Percentiles rank a stretch among this genome's conserved stretches.
Conservation (phyloP, 2,797 vertebrate species). For the Acanthurus leucopareius region DNA sequence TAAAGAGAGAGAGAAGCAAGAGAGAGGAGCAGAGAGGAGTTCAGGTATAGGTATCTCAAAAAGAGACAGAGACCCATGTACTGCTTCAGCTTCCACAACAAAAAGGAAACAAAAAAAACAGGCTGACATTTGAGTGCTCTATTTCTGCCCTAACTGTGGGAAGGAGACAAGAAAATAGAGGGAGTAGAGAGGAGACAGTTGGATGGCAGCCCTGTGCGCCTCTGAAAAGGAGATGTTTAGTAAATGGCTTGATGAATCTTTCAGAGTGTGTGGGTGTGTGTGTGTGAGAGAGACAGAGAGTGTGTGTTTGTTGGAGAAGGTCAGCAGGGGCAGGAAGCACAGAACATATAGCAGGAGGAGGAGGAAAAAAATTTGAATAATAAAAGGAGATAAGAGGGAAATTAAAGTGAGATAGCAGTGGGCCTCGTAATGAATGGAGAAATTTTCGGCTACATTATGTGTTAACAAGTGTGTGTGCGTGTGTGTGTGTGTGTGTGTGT, state of each 20-base stretch:
- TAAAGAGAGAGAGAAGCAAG: constrained; percentile 6
- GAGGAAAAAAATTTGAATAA: constrained; percentile 59
- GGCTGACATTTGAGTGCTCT: constrained; percentile 44
- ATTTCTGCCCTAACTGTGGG: constrained; percentile 55
- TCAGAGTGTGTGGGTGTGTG: constrained; percentile 39
- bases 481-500: too few relatives aligned
- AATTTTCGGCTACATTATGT: too few relatives aligned
- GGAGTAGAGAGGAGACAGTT: constrained; percentile 19
- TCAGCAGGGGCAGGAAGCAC: constrained; percentile 9
- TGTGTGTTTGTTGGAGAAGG: background rate
- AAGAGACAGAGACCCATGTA: constrained; percentile 5
- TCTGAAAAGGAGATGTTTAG: constrained; percentile 59
- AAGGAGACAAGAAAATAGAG: constrained; percentile 54
- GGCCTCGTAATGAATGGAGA: constrained; percentile 12
- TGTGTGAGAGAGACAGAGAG: background rate
- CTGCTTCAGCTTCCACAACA: constrained; percentile 16
- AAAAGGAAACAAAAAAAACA: constrained; percentile 4
- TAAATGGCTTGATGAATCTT: constrained; percentile 75
- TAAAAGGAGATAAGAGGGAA: constrained; percentile 30
- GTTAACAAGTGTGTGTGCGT: background rate
- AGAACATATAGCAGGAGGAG: background rate
- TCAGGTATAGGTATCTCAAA: constrained; percentile 9
- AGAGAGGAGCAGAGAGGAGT: constrained; percentile 6
- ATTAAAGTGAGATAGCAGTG: constrained; percentile 22
- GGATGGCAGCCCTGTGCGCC: constrained; percentile 35